Evolutionary conservation across 2,113 vertebrate genomes (phyloP), one percentile per base, ranked within the genome.

Genomic region (Phrynosoma platyrhinos): DNA sequence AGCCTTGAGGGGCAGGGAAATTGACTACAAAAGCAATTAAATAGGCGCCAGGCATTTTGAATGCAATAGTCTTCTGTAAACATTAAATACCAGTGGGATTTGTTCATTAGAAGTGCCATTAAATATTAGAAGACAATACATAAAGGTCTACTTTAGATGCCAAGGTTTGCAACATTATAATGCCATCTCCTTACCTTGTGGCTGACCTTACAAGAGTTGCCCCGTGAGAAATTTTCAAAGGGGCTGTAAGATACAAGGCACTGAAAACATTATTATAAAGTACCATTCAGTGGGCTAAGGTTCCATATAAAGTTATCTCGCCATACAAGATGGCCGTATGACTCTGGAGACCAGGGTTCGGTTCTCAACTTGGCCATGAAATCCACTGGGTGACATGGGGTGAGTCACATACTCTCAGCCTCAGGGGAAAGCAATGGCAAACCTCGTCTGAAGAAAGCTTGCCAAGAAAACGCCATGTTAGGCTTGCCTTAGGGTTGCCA

Each of bases 1-100:
- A 96, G 93, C 91, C 96, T 95, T 96, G 91, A 95, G 96, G 93
- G 94, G 91, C 93, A 93, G 90, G 92, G 88, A 96, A 95, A 95
- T 91, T 89, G 91, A 93, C 93, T 94, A 79, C 91, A 94, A 93
- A 96, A 94, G 88, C 90, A 94, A 96, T 96, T 95, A 95, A 93
- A 93, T 81, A 80, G 91, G 91, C 91, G 85, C 91, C 93, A 95
- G 94, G 92, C 91, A 88, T 95, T 94, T 83, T 92, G 92, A 72
- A 6, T 47, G 88, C 16, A 69, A 23, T 92, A 87, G 86, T 92
- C 90, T 90, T 88, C 55, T 72, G 83, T 64, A 92, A 95, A 92
- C 81, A 87, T 81, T 82, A 32, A 82, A 83, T 83, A 88, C 83
- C 62, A 80, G 90, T 79, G n/a, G 84, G 69, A 77, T 88, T 83